These are phyloP conservation scores for Prosapia bicincta DNA, from an alignment of 2,888 invertebrate genomes.

Conservation along the genomic window DNA sequence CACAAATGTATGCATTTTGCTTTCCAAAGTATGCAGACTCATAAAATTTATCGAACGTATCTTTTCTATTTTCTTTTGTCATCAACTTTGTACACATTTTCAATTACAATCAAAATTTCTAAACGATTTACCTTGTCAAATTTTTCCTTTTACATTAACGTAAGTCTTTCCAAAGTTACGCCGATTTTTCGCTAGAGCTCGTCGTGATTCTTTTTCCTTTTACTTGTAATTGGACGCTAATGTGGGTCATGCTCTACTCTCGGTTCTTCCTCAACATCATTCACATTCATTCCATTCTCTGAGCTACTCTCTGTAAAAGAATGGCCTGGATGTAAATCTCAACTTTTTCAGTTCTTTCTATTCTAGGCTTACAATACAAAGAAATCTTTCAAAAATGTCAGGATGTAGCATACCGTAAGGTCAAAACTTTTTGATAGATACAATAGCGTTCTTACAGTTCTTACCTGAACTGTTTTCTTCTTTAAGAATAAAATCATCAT, in stretches of 20 bases:
- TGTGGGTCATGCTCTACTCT: too few species aligned
- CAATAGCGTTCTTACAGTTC: background rate
- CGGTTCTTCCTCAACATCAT: background rate
- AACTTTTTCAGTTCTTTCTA: background rate
- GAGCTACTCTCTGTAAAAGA: background rate
- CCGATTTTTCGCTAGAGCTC: constrained; percentile 2
- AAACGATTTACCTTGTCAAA: constrained; percentile 2
- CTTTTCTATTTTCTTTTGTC: constrained; percentile 8
- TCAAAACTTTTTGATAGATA: background rate
- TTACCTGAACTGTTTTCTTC: background rate
- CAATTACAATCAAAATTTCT: constrained; percentile 7
- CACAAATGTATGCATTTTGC: constrained; percentile 20
- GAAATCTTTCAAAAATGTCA: background rate
- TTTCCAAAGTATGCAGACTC: constrained; percentile 2
- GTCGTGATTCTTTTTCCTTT: background rate
- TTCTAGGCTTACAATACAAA: background rate
- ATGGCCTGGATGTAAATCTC: background rate
- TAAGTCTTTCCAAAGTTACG: constrained; percentile 7
- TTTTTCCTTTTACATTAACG: constrained; percentile 5
- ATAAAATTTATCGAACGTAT: constrained; percentile 7
- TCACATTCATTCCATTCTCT: background rate
- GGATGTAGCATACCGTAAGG: background rate
- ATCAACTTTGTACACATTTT: background rate
- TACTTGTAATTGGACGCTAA: too few species aligned
- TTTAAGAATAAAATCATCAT: background rate